Evolutionary conservation across 2,113 vertebrate genomes (phyloP), one percentile per base, ranked within the genome.

Genomic region (Ammodytes marinus): DNA sequence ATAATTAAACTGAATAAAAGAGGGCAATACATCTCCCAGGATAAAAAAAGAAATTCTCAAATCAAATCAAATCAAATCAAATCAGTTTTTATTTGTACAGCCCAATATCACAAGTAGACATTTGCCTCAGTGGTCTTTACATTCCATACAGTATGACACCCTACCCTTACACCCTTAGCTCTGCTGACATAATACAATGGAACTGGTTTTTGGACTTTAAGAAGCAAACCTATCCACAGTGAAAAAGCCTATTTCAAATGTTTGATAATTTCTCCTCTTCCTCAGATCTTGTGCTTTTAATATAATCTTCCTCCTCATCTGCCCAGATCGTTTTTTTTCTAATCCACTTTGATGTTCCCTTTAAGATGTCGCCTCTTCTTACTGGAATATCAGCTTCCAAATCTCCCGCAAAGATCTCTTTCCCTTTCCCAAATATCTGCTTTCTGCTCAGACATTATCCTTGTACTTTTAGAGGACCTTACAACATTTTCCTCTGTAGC

Each of bases 1-100:
- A 57, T 68, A 77, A 81, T 68, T 63, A 52, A 80, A 81, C n/a
- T 15, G 60, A 72, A 59, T n/a, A 47, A 57, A 64, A 69, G 57
- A 0, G 9, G 40, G 68, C 11, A 17, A 80, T 74, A 61, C 63
- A 58, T 55, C 67, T 65, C 73, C 43, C 58, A 8, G 75, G 39
- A 52, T 79, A 14, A 52, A 57, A 64, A 52, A 27, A 27, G 2
- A 27, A 27, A 27, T 1, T 27, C 27, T 27, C 27, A 27, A 27
- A 27, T 27, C 27, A 27, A 27, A 27, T 27, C 27, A 27, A 27
- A 27, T 27, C 27, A 27, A 27, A 27, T 27, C 27, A 27, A 27
- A 27, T 27, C 27, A 27, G 27, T 27, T 27, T 27, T 27, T 27
- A 27, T 27, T 27, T 27, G 27, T 27, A 27, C 27, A 27, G 27